Conservation (phyloP, 2,888 invertebrate genomes). For the Argyresthia albistria region DNA sequence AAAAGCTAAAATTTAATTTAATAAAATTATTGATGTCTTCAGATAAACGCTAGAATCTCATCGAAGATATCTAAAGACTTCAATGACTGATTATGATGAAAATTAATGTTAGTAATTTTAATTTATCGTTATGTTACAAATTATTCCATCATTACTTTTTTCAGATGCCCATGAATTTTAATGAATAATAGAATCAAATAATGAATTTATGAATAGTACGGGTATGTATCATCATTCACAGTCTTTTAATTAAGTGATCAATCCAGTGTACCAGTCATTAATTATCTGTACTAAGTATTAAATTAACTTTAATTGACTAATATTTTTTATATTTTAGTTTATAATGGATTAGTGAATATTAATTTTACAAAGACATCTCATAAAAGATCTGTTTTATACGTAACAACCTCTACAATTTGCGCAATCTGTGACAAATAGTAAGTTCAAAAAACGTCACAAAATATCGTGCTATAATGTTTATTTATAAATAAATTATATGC, state of each 20-base stretch:
- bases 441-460: constrained; percentile 9
- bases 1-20: too few species aligned
- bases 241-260: background rate
- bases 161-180: too few species aligned
- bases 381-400: constrained; percentile 4
- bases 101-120: background rate
- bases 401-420: background rate
- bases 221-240: too few species aligned
- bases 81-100: constrained; percentile 50
- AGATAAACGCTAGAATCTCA: constrained; percentile 66
- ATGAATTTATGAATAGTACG: constrained; percentile 30
- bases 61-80: constrained; percentile 53
- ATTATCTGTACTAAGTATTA: background rate
- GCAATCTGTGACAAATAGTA: constrained; percentile 1
- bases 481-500: constrained; percentile 8
- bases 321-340: constrained; percentile 14
- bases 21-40: constrained; percentile 61
- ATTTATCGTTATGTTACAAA: background rate
- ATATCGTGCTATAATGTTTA: constrained; percentile 9
- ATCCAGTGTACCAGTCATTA: constrained; percentile 2
- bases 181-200: constrained; percentile 26
- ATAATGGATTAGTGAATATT: background rate
- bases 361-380: constrained; percentile 2
- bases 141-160: background rate
- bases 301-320: constrained; percentile 1